Base-by-base conservation (phyloP, 2,113 vertebrate species). In the Theristicus caerulescens region DNA sequence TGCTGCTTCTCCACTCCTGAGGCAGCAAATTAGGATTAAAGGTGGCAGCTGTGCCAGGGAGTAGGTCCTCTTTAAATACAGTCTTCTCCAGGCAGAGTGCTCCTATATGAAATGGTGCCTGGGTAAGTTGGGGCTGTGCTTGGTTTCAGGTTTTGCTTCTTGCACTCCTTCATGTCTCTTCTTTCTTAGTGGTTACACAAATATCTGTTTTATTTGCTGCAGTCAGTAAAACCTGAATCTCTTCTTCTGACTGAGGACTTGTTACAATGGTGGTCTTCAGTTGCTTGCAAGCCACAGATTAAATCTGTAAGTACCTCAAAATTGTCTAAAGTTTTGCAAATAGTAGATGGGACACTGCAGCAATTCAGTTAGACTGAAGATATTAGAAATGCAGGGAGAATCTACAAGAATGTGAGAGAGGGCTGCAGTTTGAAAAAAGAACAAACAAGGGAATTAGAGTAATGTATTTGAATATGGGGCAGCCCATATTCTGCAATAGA, bases 31-130 rank as follows among this genome's bases (percentile, higher is more conserved):
- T 19, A 66, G n/a, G 44, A n/a, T 49, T 32, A 81, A 42, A 74
- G 38, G 5, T 20, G 40, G 25, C 62, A 86, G 31, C 54, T 93
- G 72, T 81, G 46, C 16, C 2, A 16, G 40, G 19, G 24, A 18
- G 16, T 6, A 20, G 34, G 6, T 3, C 13, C 4, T 64, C 29
- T 78, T 62, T 25, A 79, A 47, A 36, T 32, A 12, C 13, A 24
- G 15, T 7, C 16, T 61, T 66, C 22, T 47, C 19, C 8, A 52
- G 24, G 6, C 2, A 18, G 18, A 6, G 7, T 10, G 4, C 5
- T 3, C 5, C 5, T 26, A 0, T 2, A 0, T 4, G 65, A 16
- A 61, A 5, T 5, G 3, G 11, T 26, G 10, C 1, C 1, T 24
- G 8, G 10, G 17, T 32, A 3, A 18, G 14, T 1, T 49, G 26